Conservation (phyloP, 1,140 invertebrate species). For the Scaptomyza pallida region DNA sequence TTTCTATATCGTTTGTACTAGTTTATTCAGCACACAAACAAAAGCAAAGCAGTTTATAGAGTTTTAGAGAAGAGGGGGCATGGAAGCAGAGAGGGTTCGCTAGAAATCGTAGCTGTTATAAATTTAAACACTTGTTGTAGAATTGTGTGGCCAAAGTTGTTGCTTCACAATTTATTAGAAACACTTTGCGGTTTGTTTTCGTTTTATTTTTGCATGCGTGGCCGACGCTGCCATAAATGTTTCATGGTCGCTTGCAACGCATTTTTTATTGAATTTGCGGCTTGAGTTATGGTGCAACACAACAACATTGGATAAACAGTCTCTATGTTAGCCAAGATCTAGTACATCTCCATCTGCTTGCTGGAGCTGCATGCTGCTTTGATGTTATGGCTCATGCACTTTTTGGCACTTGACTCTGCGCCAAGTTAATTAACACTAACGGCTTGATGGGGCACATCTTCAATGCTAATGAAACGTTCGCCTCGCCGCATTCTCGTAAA, state of each 20-base stretch:
- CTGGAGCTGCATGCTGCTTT: too few species aligned
- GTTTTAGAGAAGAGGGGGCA: neutral
- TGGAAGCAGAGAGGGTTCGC: neutral
- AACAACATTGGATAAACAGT: neutral
- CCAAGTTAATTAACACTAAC: slow-evolving; percentile 80
- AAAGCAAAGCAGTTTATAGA: slow-evolving; percentile 1
- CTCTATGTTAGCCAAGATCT: neutral
- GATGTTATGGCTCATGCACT: slow-evolving; percentile 32
- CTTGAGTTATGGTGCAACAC: slow-evolving; percentile 35
- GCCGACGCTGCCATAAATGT: slow-evolving; percentile 30
- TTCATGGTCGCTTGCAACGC: slow-evolving; percentile 42
- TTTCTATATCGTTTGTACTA: slow-evolving; percentile 3
- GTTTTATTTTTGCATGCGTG: slow-evolving; percentile 54
- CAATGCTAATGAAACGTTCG: slow-evolving; percentile 75
- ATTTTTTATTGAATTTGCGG: slow-evolving; percentile 70
- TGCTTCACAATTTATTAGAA: slow-evolving; percentile 78
- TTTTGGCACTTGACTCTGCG: slow-evolving; percentile 67
- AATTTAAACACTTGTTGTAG: slow-evolving; percentile 82
- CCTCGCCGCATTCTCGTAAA: slow-evolving; percentile 50
- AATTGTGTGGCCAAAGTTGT: slow-evolving; percentile 46
- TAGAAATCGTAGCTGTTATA: slow-evolving; percentile 69
- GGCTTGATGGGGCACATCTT: slow-evolving; percentile 17
- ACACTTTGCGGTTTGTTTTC: slow-evolving; percentile 75
- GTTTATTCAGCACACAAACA: slow-evolving; percentile 32
- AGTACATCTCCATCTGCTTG: slow-evolving; percentile 11